phyloP scores from a whole-genome alignment of 2,113 vertebrate genomes.

The Platanista minor region DNA sequence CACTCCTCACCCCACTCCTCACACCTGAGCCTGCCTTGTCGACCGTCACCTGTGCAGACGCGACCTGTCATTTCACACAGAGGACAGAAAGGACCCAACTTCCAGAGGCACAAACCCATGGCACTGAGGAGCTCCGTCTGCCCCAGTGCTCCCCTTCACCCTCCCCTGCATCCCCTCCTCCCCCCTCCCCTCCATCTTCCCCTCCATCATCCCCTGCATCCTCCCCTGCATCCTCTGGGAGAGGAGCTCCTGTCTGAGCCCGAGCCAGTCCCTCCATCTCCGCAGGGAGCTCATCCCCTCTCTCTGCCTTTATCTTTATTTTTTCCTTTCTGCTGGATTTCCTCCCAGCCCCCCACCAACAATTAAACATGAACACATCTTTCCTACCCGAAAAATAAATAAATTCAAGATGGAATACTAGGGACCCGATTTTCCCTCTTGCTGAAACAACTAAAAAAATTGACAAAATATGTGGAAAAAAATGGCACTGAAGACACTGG shows the following conservation, averaged over 20 bases:
- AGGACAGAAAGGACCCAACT: too few relatives aligned
- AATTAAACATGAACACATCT: not conserved
- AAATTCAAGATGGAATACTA: not conserved
- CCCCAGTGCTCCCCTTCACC: not conserved
- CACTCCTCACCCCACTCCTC: not conserved
- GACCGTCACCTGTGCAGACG: too few relatives aligned
- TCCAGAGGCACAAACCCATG: too few relatives aligned
- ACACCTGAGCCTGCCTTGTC: accelerated
- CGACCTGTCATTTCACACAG: accelerated
- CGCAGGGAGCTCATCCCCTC: accelerated
- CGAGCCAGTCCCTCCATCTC: not conserved
- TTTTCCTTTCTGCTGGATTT: not conserved
- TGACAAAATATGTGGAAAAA: not conserved
- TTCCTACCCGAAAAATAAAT: not conserved
- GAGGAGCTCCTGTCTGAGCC: not conserved
- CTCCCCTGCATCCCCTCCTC: too few relatives aligned
- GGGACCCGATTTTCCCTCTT: not conserved
- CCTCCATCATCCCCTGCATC: too few relatives aligned
- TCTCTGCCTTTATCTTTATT: not conserved
- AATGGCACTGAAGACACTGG: too few relatives aligned
- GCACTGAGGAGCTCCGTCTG: not conserved
- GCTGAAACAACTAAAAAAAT: not conserved
- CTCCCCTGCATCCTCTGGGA: not conserved
- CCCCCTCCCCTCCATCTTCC: too few relatives aligned
- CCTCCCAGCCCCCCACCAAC: too few relatives aligned